These are phyloP conservation scores for Cataglyphis rosenhaueri DNA, from an alignment of 2,888 invertebrate genomes.

Conservation along the genomic window DNA sequence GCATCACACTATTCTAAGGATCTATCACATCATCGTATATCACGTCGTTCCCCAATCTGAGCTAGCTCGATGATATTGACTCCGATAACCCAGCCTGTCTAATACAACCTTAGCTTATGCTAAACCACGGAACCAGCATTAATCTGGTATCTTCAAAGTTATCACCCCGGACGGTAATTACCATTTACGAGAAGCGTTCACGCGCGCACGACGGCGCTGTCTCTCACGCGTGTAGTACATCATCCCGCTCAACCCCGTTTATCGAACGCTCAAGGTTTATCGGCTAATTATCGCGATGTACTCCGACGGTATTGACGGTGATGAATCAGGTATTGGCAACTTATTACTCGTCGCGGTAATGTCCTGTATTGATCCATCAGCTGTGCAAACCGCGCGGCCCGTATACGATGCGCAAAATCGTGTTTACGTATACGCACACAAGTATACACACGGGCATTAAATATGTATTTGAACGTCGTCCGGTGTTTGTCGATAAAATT, in stretches of 20 bases:
- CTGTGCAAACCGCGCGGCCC: constrained; percentile 47
- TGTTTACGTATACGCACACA: constrained; percentile 34
- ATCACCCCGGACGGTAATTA: constrained; percentile 44
- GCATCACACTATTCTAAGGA: constrained; percentile 21
- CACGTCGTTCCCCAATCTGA: constrained; percentile 23
- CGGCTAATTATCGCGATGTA: constrained; percentile 53
- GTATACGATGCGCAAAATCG: constrained; percentile 49
- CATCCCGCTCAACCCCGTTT: not conserved
- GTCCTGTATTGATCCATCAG: constrained; percentile 56
- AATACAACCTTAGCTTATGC: constrained; percentile 47
- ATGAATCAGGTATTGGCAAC: constrained; percentile 55
- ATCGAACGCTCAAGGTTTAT: constrained; percentile 51
- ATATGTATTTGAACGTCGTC: constrained; percentile 50
- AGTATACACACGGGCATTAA: constrained; percentile 27
- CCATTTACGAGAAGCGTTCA: constrained; percentile 48
- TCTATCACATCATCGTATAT: constrained; percentile 44
- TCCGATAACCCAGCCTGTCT: constrained; percentile 39
- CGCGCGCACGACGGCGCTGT: constrained; percentile 17
- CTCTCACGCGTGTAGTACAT: constrained; percentile 19
- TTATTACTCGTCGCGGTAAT: constrained; percentile 55
- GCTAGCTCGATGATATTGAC: constrained; percentile 39
- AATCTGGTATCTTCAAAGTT: constrained; percentile 50
- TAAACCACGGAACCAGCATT: constrained; percentile 44
- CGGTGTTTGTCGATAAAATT: constrained; percentile 53
- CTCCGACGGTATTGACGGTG: constrained; percentile 37